Evolutionary conservation across 1,140 invertebrate species (phyloP), one percentile per base, ranked within the genome.

Genomic region (Bombus haemorrhoidalis): DNA sequence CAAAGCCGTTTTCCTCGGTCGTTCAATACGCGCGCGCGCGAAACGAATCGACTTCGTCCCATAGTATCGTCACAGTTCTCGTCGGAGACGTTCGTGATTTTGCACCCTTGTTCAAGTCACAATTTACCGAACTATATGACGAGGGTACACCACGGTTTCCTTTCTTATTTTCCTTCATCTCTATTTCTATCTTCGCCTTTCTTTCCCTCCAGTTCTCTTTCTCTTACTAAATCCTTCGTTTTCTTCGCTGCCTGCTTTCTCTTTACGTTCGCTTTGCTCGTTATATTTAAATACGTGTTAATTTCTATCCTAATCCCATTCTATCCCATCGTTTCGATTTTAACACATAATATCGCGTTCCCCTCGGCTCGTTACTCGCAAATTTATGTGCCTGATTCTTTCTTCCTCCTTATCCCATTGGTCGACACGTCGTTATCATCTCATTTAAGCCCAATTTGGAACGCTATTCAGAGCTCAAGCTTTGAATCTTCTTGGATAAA

Each of bases 61-160:
- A 92, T 93, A 95, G 94, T 94, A 93, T 94, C 93, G 94, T 92
- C 93, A 94, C 90, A 94, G 93, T 94, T 95, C 94, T 94, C 93
- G 93, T 77, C 91, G 93, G 94, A 92, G 94, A 94, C 93, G 90
- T 94, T 93, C 93, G 94, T 93, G 94, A 93, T 92, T 94, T 94
- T 92, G 88, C 90, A 91, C 91, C 92, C 86, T 92, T 85, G 86
- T 86, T 87, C 68, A 74, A 80, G 82, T 73, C 59, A 85, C 37
- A 81, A 90, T 84, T 83, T 76, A 77, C 69, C 78, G 89, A 80
- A 87, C 86, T 90, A 90, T 90, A 90, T 87, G 89, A 90, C 89
- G 82, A 90, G 89, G 87, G 87, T 89, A 87, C 85, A 89, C 82
- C 89, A 85, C 89, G 85, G 66, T 68, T 80, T 71, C 66, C 43